Percentiles rank a stretch among this genome's conserved stretches.
These are phyloP conservation scores for Noctuana brunneofusca DNA, from an alignment of 2,888 invertebrate genomes.

Conservation along the genomic window DNA sequence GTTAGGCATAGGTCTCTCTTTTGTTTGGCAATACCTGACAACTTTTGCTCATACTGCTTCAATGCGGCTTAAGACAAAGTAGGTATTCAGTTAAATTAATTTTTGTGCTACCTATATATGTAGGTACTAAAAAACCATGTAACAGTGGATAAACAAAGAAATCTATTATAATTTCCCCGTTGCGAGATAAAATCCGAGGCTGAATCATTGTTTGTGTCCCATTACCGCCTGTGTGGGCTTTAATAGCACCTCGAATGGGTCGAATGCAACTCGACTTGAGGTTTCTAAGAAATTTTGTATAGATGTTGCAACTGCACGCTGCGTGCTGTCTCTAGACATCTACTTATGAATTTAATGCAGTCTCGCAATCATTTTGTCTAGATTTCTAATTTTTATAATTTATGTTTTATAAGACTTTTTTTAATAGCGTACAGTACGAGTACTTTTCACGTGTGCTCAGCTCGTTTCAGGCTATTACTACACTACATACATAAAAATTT, in stretches of 20 bases:
- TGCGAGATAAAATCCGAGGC: slow-evolving; percentile 24
- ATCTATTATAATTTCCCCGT: slow-evolving; percentile 27
- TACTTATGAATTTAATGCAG: slow-evolving; percentile 2
- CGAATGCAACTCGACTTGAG: slow-evolving; percentile 13
- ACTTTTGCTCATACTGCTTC: no score
- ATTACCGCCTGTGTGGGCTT: slow-evolving; percentile 29
- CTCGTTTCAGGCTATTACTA: no score
- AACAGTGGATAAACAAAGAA: slow-evolving; percentile 8
- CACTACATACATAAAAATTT: no score
- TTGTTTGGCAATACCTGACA: no score
- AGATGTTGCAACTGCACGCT: slow-evolving; percentile 12
- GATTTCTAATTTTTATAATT: neutral
- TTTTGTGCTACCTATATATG: no score
- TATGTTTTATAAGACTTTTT: no score
- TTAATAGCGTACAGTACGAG: no score
- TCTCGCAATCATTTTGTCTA: neutral
- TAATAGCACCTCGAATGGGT: slow-evolving; percentile 21
- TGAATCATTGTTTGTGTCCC: slow-evolving; percentile 25
- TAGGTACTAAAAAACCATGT: neutral
- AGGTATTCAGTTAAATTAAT: no score
- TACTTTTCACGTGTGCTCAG: no score
- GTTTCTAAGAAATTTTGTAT: slow-evolving; percentile 25
- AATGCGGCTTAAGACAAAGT: no score
- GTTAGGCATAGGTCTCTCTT: no score
- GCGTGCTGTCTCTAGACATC: neutral